phyloP scores from a whole-genome alignment of 1,140 invertebrate species.

The Panagrolaimus sp. region DNA sequence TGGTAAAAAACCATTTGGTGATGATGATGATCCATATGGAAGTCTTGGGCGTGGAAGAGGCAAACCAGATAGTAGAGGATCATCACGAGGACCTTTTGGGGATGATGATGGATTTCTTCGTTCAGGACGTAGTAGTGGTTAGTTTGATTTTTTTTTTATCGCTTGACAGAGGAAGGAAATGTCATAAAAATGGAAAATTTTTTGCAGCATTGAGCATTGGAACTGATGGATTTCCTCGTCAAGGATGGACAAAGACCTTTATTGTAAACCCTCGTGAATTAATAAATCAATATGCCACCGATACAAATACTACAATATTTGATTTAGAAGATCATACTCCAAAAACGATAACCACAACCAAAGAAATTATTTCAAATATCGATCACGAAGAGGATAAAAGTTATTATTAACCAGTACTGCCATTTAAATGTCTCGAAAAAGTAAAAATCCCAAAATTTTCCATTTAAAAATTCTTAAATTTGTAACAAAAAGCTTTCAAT shows the following conservation, averaged over 20 bases:
- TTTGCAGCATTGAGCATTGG: constrained; percentile 31
- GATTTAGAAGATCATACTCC: constrained; percentile 33
- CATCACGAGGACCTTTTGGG: not conserved
- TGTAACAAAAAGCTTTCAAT: constrained; percentile 5
- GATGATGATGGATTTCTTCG: constrained; percentile 2
- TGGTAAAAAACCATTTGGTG: not conserved
- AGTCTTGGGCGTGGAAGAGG: not conserved
- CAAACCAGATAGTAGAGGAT: not conserved
- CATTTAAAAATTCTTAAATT: constrained; percentile 8
- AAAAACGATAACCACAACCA: constrained; percentile 33
- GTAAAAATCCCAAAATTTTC: not conserved
- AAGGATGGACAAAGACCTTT: constrained; percentile 51
- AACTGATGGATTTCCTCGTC: constrained; percentile 38
- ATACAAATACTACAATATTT: constrained; percentile 50
- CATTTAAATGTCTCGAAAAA: too few relatives aligned
- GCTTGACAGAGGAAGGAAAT: not conserved
- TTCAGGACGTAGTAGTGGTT: not conserved
- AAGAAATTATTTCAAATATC: constrained; percentile 22
- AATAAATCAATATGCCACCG: constrained; percentile 56
- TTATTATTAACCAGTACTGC: too few relatives aligned
- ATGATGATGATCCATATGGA: not conserved
- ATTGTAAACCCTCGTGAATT: constrained; percentile 55
- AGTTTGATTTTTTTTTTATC: not conserved
- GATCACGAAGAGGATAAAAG: not conserved
- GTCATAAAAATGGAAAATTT: not conserved